These are phyloP conservation scores for Dissostichus mawsoni DNA, from an alignment of 2,113 vertebrate species.

Conservation along the genomic window DNA sequence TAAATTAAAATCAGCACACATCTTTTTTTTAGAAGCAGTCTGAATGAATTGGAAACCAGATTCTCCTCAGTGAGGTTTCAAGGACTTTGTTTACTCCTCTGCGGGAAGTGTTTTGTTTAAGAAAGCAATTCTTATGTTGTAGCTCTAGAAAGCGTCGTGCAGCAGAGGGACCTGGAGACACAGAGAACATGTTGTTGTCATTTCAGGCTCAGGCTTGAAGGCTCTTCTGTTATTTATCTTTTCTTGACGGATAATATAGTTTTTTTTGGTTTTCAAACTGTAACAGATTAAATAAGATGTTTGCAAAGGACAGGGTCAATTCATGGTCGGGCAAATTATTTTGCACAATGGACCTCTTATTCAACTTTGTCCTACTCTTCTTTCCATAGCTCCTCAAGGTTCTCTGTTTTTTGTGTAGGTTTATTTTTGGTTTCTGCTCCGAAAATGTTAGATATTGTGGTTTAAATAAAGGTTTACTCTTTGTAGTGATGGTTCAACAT, in stretches of 20 bases:
- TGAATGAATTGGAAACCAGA: constrained; percentile 14
- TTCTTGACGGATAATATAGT: not conserved
- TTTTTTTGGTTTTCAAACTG: not conserved
- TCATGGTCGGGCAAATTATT: not conserved
- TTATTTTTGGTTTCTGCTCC: no score
- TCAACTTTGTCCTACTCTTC: not conserved
- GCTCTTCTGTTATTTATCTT: constrained; percentile 3
- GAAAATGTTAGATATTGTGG: no score
- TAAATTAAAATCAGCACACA: not conserved
- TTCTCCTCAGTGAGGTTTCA: constrained; percentile 37
- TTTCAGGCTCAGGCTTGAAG: constrained; percentile 47
- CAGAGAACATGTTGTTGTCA: constrained; percentile 29
- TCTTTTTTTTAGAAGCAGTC: constrained; percentile 1
- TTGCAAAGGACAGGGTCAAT: not conserved
- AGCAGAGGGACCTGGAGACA: constrained; percentile 38
- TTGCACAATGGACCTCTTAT: not conserved
- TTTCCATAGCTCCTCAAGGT: no score
- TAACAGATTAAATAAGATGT: not conserved
- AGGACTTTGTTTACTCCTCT: constrained; percentile 63
- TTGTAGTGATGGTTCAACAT: not conserved
- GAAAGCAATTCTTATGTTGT: constrained; percentile 51
- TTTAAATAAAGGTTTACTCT: no score
- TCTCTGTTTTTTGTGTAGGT: not conserved
- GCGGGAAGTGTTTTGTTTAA: constrained; percentile 65
- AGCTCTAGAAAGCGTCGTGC: constrained; percentile 53